phyloP scores from a whole-genome alignment of 1,140 invertebrate genomes.

The Euglossa dilemma region DNA sequence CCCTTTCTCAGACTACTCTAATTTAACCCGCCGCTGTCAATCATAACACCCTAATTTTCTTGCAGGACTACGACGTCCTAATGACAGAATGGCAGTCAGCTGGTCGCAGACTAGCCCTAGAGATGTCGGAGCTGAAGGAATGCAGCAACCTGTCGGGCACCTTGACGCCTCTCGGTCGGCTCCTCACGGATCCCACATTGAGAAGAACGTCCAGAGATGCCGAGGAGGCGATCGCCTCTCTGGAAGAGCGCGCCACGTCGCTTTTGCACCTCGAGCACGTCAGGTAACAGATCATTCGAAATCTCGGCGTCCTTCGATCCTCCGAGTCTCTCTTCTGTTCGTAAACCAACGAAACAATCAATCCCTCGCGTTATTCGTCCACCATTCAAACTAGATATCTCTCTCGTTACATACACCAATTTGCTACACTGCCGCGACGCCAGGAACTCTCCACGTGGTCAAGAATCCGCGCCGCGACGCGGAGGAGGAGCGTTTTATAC shows the following conservation, averaged over 20 bases:
- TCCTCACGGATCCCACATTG: slow-evolving; percentile 78
- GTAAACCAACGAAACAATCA: too few relatives aligned
- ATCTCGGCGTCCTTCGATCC: not conserved
- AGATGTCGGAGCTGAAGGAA: slow-evolving; percentile 81
- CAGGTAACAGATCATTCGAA: slow-evolving; percentile 63
- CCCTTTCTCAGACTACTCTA: too few relatives aligned
- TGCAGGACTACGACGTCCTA: slow-evolving; percentile 79
- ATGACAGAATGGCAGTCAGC: slow-evolving; percentile 81
- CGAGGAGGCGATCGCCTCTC: slow-evolving; percentile 73
- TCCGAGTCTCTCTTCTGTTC: not conserved
- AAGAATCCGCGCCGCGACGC: too few relatives aligned
- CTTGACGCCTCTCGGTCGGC: slow-evolving; percentile 78
- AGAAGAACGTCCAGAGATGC: slow-evolving; percentile 79
- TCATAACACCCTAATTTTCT: not conserved
- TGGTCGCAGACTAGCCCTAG: slow-evolving; percentile 78
- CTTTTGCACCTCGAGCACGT: slow-evolving; percentile 77
- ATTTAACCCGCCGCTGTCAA: too few relatives aligned
- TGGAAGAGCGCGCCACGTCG: slow-evolving; percentile 78
- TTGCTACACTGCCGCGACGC: too few relatives aligned
- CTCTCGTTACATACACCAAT: too few relatives aligned
- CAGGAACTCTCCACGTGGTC: too few relatives aligned
- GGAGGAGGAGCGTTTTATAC: too few relatives aligned
- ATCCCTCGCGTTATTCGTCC: too few relatives aligned
- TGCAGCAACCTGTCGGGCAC: slow-evolving; percentile 77
- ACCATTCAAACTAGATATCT: too few relatives aligned